A percentile compares a stretch with the other conserved stretches of the same genome.
Conservation (phyloP, 1,140 invertebrate genomes). For the Magallana angulata region DNA sequence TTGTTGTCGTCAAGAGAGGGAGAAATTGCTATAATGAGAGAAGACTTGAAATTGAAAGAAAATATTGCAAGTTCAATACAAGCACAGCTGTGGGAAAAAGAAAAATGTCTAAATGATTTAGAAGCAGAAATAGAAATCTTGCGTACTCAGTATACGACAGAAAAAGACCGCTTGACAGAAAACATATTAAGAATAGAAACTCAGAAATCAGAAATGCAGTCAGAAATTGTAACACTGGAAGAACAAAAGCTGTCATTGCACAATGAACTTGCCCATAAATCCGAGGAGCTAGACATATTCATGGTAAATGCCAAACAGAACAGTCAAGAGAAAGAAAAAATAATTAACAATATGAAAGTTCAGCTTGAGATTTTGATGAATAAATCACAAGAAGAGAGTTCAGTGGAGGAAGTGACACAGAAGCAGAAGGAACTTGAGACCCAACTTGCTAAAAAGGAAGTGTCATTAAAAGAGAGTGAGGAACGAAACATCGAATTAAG, state of each 20-base stretch:
- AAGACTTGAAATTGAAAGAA: background rate
- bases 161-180: constrained; percentile 3
- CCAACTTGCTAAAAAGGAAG: constrained; percentile 13
- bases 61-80: background rate
- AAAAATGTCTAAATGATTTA: constrained; percentile 20
- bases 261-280: background rate
- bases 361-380: background rate
- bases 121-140: constrained; percentile 44
- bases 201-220: constrained; percentile 30
- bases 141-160: background rate
- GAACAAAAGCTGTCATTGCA: background rate
- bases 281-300: background rate
- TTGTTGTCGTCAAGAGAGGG: background rate
- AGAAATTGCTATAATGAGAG: background rate
- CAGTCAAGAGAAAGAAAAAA: constrained; percentile 30
- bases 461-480: constrained; percentile 36
- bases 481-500: constrained; percentile 36
- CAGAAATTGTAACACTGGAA: constrained; percentile 23
- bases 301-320: background rate
- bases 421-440: background rate
- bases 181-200: background rate
- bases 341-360: constrained; percentile 35
- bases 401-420: background rate
- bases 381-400: background rate
- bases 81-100: background rate